Base-by-base conservation (phyloP, 2,113 vertebrate genomes). In the Aepyceros melampus region DNA sequence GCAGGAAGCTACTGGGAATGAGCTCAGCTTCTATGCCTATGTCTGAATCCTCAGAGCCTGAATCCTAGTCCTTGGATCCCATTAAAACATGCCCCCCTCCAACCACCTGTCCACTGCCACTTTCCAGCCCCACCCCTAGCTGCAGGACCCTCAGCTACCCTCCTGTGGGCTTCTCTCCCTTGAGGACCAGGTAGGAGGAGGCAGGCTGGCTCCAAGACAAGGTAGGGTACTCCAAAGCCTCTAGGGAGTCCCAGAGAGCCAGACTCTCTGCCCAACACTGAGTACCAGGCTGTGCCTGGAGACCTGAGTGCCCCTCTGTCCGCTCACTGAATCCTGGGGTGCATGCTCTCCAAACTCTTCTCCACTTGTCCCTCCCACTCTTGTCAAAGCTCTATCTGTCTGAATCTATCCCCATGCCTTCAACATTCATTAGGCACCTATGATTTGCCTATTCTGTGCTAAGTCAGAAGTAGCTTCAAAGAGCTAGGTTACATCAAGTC, bases 21-120 rank as follows among this genome's bases (percentile, higher is more conserved):
- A 94, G n/a, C 97, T 94, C 94, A 87, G 97, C 25, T 83, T 79
- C 45, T 27, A 5, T 33, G 55, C 40, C 86, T 74, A 58, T 17
- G 58, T 53, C 81, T 36, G 51, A 92, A 64, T 29, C 45, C 94
- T 91, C 43, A 12, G 78, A 79, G 17, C 92, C 55, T 87, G 36
- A 76, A 76, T 83, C 85, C 60, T 33, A 8, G 53, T 67, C 47
- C 40, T 58, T 43, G 47, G 84, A 43, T 47, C 51, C 45, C 79
- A 82, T 51, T 81, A 67, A 81, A 88, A 45, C 5, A 27, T 33
- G 11, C 62, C 56, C 40, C 55, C 16, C n/a, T 67, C 81, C 23
- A 8, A 2, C 29, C 36, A 33, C 79, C 79, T 53, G 29, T 36
- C 31, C 10, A 49, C n/a, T 5, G 10, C 64, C 19, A 10, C 71